Base-by-base conservation (phyloP, 53 echinoderm and acorn worm species). In the Zoroaster sp. region DNA sequence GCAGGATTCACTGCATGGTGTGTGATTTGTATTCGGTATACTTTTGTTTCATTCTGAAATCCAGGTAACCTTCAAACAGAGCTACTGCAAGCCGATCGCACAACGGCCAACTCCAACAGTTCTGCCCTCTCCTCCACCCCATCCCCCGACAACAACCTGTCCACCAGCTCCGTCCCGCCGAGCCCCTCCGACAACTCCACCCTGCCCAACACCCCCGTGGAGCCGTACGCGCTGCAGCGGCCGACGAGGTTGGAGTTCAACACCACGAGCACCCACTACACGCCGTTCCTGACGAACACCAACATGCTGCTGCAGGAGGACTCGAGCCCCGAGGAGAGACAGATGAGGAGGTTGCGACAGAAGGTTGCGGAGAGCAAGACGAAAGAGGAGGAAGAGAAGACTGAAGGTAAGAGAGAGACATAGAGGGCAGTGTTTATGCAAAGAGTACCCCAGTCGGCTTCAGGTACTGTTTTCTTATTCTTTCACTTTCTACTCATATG, bases 241-340 rank as follows among this genome's bases (percentile, higher is more conserved):
- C 74, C 91, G 34, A 85, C 90, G 1, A 69, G 90, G 25, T 77
- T 89, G 45, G 91, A 88, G 34, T 89, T 94, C n/a, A 90, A 93
- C 78, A 83, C 94, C 33, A 91, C 90, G 35, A 91, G 93, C 40
- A 73, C 91, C 66, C 91, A 96, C 75, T 93, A 92, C 93, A 93
- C 93, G 51, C 94, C 96, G 0, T 94, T 95, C 85, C 79, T 96
- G 70, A 91, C 96, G 35, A 94, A 94, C 79, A 94, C 94, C 35
- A 96, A 96, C 85, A 80, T 96, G 72, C 93, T 96, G 30, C 86
- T 96, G n/a, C 91, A 89, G 67, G 96, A 96, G 73, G 96, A 96
- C 68, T 96, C 96, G 1, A 96, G 96, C 35, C 96, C 94, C 2
- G 94, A 94, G 89, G 94, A 78, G 35, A 87, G 87, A 89, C 78